Base-by-base conservation (phyloP, 2,113 vertebrate species). In the Scomber japonicus region DNA sequence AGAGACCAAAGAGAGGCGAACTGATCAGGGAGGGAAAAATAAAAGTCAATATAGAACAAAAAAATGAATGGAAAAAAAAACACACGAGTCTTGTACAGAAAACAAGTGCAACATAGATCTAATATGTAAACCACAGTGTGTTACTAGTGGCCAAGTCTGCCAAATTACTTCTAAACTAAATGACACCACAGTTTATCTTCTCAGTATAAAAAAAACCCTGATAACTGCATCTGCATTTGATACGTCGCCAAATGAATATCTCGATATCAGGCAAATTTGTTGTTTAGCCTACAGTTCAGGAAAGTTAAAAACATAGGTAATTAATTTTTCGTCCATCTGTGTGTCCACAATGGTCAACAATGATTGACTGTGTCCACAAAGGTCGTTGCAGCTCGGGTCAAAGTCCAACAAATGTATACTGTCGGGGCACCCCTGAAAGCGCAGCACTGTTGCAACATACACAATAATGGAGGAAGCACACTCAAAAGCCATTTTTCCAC, bases 1-100 rank as follows among this genome's bases (percentile, higher is more conserved):
- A 77, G 78, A 83, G 30, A 70, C 63, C 54, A 51, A 49, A 60
- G 51, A 57, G 11, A 74, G 56, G 11, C 16, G 13, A 71, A 56
- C 15, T 69, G 71, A 77, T 76, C 69, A 71, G n/a, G 27, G 68
- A 71, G 55, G 14, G 24, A 27, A 35, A 49, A n/a, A n/a, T n/a
- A 75, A n/a, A 62, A 16, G 14, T 63, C 62, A 57, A 82, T 79
- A 77, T 3, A 5, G 15, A 69, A 54, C 0, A 3, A 24, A 62
- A 55, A 53, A 16, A 13, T 12, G 10, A 59, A 80, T 27, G 35
- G 44, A 21, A 66, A 49, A 21, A 66, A 49, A 55, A 51, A 61
- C n/a, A 61, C 11, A 66, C 3, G 48, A 3, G n/a, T 50, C 61
- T 64, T 17, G 40, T 7, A 10, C 14, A 35, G 11, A 21, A 73